Percentiles rank a stretch among this genome's conserved stretches.
Evolutionary conservation across 1,140 invertebrate species (phyloP).

Genomic region (Venturia canescens): DNA sequence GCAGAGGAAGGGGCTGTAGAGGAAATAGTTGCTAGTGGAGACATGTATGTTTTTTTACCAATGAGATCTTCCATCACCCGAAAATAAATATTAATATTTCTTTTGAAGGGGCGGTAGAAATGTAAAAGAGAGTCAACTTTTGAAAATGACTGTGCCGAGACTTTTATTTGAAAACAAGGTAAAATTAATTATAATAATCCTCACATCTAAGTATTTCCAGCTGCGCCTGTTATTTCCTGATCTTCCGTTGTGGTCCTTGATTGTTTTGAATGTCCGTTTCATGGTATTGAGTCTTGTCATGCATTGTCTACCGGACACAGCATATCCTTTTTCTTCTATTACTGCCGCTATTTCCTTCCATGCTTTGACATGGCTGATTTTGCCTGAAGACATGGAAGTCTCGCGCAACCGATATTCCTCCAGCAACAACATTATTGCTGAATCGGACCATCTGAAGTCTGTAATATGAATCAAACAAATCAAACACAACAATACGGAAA

Average conservation of each 20-base stretch:
- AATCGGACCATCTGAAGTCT: neutral
- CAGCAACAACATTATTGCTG: neutral
- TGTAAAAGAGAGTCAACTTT: no score
- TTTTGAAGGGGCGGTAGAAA: no score
- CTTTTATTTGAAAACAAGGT: no score
- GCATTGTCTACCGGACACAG: conserved; percentile 8
- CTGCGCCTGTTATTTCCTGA: conserved; percentile 15
- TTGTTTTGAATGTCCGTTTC: conserved; percentile 1
- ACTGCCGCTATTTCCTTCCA: neutral
- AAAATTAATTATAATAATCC: no score
- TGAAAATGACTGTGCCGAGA: no score
- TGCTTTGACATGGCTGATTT: neutral
- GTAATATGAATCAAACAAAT: no score
- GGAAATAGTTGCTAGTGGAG: no score
- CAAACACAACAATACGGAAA: no score
- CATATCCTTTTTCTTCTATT: neutral
- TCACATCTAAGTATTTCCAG: neutral
- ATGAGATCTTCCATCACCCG: no score
- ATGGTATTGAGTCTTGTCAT: neutral
- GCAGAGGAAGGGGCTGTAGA: no score
- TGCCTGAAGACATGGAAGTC: neutral
- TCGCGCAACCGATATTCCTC: neutral
- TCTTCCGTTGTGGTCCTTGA: conserved; percentile 1
- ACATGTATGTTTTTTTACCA: no score
- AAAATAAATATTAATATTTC: no score